Base-by-base conservation (phyloP, 2,888 invertebrate genomes). In the Apeira syringaria region DNA sequence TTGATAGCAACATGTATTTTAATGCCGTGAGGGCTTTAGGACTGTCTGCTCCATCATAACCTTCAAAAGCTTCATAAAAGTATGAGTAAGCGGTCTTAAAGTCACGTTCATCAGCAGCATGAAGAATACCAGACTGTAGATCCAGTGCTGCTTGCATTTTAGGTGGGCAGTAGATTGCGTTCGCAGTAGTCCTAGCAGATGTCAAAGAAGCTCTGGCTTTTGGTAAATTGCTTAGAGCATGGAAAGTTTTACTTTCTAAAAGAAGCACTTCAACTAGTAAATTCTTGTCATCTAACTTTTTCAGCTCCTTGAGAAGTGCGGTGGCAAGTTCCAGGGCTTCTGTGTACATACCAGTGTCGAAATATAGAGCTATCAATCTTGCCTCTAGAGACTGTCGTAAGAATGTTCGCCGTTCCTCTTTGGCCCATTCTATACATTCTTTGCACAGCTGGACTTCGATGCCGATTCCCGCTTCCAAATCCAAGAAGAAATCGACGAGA, bases 11-110 rank as follows among this genome's bases (percentile, higher is more conserved):
- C 99, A 99, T 99, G 86, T 99, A 99, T 80, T 99, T 99, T 9
- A 99, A 91, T n/a, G 98, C 97, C 12, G 95, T 96, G 15, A 99
- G 86, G 1, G 99, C 99, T 80, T 97, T 98, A 2, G 93, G 93
- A 68, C 94, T 95, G 64, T 98, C 98, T 2, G 98, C 96, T 57
- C 98, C 98, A 82, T 99, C 99, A 80, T 97, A 99, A 59, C 99
- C 98, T 91, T 99, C 99, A 82, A 99, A 99, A 7, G 99, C 99
- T 91, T 99, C 99, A 81, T 99, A 99, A 79, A 99, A 99, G 78
- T 99, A 99, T 40, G 99, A 99, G 88, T 98, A 99, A 29, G 99
- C 99, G 43, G 99, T 99, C 92, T 99, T 99, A 82, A 99, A 99
- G 77, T 99, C 99, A 64, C 97, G 95, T 82, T 99, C 99, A 77